Percentiles rank a stretch among this genome's conserved stretches.
Conservation (phyloP, 2,113 vertebrate genomes). For the Cinclus cinclus region DNA sequence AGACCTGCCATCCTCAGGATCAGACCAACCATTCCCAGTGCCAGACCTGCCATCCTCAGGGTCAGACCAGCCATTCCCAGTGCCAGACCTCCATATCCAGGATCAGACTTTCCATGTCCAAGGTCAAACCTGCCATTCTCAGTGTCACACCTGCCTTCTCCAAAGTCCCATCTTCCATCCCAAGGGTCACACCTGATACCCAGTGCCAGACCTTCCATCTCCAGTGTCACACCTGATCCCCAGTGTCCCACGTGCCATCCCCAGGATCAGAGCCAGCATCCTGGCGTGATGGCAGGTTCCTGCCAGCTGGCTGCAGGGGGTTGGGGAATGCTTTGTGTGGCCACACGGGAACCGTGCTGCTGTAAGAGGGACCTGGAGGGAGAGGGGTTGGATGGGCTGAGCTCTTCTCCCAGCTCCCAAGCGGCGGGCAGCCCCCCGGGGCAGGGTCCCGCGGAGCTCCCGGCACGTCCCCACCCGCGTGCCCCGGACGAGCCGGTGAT, state of each 20-base stretch:
- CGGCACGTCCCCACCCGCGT: background rate
- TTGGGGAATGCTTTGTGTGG: rapidly evolving
- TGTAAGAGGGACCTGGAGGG: background rate
- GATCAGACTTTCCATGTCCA: rapidly evolving
- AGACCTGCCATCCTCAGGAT: rapidly evolving
- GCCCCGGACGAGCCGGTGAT: background rate
- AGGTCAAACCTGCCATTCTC: background rate
- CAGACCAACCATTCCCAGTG: background rate
- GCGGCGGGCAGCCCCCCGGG: background rate
- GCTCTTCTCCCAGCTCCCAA: background rate
- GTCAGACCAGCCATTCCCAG: background rate
- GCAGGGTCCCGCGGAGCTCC: background rate
- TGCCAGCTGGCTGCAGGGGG: background rate
- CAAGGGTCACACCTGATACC: background rate
- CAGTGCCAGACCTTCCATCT: background rate
- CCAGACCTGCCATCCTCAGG: too few species aligned
- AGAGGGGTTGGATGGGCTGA: rapidly evolving
- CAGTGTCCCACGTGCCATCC: background rate
- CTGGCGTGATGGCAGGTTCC: rapidly evolving
- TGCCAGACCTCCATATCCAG: background rate
- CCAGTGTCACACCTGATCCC: background rate
- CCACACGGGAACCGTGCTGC: background rate
- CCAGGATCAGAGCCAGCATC: background rate
- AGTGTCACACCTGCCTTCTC: too few species aligned
- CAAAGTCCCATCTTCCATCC: background rate